Evolutionary conservation across 1,140 invertebrate species (phyloP), one percentile per base, ranked within the genome.

Genomic region (Protaetia brevitarsis): DNA sequence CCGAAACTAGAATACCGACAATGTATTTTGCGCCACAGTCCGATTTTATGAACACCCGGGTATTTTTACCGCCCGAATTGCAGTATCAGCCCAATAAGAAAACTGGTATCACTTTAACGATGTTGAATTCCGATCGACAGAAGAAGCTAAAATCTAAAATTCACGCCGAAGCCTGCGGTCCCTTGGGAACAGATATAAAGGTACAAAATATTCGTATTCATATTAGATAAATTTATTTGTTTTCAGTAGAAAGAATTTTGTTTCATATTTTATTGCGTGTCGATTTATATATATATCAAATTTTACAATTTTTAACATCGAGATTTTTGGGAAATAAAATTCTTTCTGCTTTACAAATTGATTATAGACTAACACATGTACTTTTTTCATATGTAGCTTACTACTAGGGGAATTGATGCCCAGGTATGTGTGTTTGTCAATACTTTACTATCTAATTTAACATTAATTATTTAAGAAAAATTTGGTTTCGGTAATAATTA

Each of bases 11-110:
- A 72, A 91, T 93, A 74, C 90, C 92, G n/a, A 86, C 87, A 7
- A 92, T 93, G 90, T 92, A 92, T 79, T 93, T 92, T 79, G 86
- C 87, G 67, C 85, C 87, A 68, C 85, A 88, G 71, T 84, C 87
- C 2, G 89, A 92, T 66, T 86, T 88, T 75, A 79, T 86, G 10
- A 94, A 93, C 76, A 85, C 84, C 28, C 82, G 85, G 70, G 83
- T 87, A 58, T 91, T 90, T 78, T 78, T 92, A 66, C 88, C 88
- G 10, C 77, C 82, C 0, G 87, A 89, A 72, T 77, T 89, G 69
- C 88, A 89, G 79, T 81, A 77, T 76, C 69, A 84, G 69, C 78
- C 77, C 66, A 80, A 79, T 76, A 67, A 84, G 80, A 80, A 83
- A 75, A 67, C 82, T 71, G 73, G 79, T 70, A 74, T 77, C 66